Evolutionary conservation across 2,888 invertebrate species (phyloP), one percentile per base, ranked within the genome.

Genomic region (Cheilosia impressa): DNA sequence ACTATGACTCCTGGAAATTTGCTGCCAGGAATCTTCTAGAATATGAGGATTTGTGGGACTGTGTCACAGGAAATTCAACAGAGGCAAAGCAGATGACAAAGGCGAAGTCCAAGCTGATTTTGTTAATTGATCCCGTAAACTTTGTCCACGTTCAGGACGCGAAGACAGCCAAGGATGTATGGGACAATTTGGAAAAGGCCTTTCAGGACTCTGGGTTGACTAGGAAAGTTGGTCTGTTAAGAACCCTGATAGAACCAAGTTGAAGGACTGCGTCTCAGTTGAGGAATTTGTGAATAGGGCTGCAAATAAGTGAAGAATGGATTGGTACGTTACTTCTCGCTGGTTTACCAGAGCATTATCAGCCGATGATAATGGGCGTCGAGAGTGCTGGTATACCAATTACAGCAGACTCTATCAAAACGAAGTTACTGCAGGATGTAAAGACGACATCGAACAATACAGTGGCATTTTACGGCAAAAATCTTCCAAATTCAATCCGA

Each of bases 161-260:
- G 13, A 69, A 52, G 5, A 87, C 87, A 4, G 88, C 89, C 5
- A 89, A 89, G 73, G 88, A 89, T 41, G 87, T 79, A 13, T 90
- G 90, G 90, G 77, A 88, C 2, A 89, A 82, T 19, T 72, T 89
- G 7, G 43, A 82, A 69, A 71, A 43, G 9, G 84, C 88, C 0
- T 90, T 90, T 76, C 87, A 90, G 53, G 90, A 91, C 65, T 55
- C 43, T n/a, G 90, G 89, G 27, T 77, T 90, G 4, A 89, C 89
- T 2, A 71, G 90, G 45, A 88, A 87, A 76, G 89, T 90, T 34
- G 87, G 88, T 41, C 73, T 90, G 31, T 65, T 90, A 24, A 81
- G 87, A 45, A 85, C 60, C 2, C 66, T 90, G 52, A 85, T 88
- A 76, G 65, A 24, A 79, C 62, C 10, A 63, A 72, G n/a, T 65